phyloP scores from a whole-genome alignment of 2,797 vertebrate genomes.

The Clarias pachynema region DNA sequence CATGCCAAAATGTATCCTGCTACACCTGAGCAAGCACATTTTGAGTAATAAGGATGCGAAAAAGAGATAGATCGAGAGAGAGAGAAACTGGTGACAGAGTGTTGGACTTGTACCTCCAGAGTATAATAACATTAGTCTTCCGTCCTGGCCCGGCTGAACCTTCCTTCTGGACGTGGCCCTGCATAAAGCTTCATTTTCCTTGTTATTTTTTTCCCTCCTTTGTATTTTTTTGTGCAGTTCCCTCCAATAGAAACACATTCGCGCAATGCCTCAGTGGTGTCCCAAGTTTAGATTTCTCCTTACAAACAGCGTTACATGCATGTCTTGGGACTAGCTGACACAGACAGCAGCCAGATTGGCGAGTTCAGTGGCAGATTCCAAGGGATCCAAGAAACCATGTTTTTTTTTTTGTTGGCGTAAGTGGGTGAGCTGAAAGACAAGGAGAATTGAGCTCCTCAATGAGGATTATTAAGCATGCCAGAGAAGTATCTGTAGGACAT shows the following conservation, averaged over 20 bases:
- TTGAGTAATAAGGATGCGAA: constrained; percentile 59
- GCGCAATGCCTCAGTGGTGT: constrained; percentile 96
- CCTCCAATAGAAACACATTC: constrained; percentile 99
- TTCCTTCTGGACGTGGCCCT: constrained; percentile 77
- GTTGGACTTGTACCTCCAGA: constrained; percentile 87
- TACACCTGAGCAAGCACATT: constrained; percentile 98
- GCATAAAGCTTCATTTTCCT: constrained; percentile 64
- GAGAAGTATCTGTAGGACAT: not conserved
- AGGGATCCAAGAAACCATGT: constrained; percentile 18
- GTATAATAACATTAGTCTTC: constrained; percentile 99
- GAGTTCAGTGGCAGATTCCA: constrained; percentile 63
- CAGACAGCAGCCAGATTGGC: constrained; percentile 68
- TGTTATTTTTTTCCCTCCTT: constrained; percentile 32
- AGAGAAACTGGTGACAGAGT: constrained; percentile 85
- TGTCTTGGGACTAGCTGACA: constrained; percentile 76
- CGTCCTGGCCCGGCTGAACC: constrained; percentile 83
- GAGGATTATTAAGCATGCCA: constrained; percentile 1
- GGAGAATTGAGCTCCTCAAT: constrained; percentile 15
- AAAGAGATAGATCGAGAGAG: constrained; percentile 57
- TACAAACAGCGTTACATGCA: constrained; percentile 91
- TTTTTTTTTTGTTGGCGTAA: constrained; percentile 26
- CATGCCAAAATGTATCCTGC: constrained; percentile 93
- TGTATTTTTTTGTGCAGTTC: constrained; percentile 74
- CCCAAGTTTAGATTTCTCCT: constrained; percentile 98
- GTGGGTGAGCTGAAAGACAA: constrained; percentile 29